Percentiles rank a stretch among this genome's conserved stretches.
phyloP scores from a whole-genome alignment of 2,797 vertebrate species.

The Craterocephalus amniculus region DNA sequence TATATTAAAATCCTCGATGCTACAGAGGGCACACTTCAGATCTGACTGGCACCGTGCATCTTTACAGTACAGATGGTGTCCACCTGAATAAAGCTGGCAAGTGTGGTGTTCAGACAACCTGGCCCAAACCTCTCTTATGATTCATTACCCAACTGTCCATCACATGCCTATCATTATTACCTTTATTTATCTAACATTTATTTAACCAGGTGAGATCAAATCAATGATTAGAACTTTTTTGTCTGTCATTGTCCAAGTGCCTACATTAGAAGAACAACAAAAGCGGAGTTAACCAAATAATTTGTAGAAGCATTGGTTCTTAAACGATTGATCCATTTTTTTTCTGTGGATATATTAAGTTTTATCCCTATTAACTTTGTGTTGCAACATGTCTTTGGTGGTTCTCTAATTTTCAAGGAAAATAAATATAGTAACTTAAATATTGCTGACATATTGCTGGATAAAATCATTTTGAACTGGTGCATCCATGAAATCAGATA shows the following conservation, averaged over 20 bases:
- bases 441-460: too few species aligned
- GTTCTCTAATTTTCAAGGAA: too few species aligned
- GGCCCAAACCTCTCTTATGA: not conserved
- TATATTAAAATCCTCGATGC: too few species aligned
- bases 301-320: too few species aligned
- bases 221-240: not conserved
- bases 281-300: not conserved
- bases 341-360: not conserved
- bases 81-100: constrained; percentile 1
- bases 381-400: not conserved
- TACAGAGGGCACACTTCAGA: too few species aligned
- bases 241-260: not conserved
- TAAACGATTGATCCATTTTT: too few species aligned
- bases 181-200: too few species aligned
- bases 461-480: not conserved
- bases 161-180: not conserved
- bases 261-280: not conserved
- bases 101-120: constrained; percentile 8
- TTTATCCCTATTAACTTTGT: not conserved
- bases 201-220: too few species aligned
- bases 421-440: too few species aligned
- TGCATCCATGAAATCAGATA: not conserved
- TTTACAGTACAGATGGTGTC: not conserved
- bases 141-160: constrained; percentile 3
- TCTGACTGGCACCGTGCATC: not conserved